Evolutionary conservation across 2,113 vertebrate genomes (phyloP).

Genomic region (Rhynchopsitta pachyrhyncha): DNA sequence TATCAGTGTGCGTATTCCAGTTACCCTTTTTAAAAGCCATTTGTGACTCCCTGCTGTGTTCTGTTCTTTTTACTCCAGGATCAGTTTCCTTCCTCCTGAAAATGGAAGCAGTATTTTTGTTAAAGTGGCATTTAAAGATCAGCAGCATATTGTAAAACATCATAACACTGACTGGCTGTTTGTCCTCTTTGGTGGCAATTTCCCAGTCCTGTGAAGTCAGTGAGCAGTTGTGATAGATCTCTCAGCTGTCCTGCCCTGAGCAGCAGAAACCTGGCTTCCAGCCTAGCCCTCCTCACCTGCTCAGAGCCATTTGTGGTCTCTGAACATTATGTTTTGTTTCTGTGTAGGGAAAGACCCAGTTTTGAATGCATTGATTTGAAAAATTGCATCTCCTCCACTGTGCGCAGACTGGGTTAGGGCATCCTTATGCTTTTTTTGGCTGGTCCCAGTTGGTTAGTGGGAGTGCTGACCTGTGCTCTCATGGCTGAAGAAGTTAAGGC

Average conservation of each 20-base stretch:
- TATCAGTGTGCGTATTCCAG: neutral
- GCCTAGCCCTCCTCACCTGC: neutral
- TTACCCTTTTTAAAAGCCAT: neutral
- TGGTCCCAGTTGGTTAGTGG: neutral
- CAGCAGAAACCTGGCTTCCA: neutral
- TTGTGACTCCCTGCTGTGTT: neutral
- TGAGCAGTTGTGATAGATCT: neutral
- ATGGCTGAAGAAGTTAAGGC: neutral
- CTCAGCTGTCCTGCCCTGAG: neutral
- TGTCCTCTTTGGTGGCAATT: neutral
- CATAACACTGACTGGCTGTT: neutral
- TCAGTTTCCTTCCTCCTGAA: neutral
- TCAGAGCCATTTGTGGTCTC: neutral
- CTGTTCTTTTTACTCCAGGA: neutral
- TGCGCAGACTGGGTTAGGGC: neutral
- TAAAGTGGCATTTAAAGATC: neutral
- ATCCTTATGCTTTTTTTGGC: neutral
- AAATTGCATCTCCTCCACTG: neutral
- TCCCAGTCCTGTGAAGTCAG: neutral
- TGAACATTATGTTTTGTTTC: neutral
- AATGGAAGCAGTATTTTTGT: neutral
- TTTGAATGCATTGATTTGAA: neutral
- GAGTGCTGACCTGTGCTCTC: neutral
- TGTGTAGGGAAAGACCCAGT: neutral
- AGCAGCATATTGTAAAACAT: neutral